These are phyloP conservation scores for Cecidostiba fungosa DNA, from an alignment of 2,888 invertebrate genomes.

Conservation along the genomic window DNA sequence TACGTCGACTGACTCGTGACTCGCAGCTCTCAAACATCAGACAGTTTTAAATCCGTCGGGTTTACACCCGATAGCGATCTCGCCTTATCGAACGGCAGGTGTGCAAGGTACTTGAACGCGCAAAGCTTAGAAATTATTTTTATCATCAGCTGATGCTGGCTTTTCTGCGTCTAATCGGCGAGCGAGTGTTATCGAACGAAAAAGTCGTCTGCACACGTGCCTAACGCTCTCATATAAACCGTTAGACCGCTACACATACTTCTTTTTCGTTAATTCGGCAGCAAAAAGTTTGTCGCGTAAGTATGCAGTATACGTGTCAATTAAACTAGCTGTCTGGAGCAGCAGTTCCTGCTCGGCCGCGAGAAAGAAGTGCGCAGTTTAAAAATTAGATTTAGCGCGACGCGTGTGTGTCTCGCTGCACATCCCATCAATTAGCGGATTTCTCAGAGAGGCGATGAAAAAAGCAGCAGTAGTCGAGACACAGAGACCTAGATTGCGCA, in stretches of 20 bases:
- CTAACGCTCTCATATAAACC: background rate
- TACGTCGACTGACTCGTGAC: background rate
- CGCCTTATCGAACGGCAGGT: background rate
- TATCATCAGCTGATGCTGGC: background rate
- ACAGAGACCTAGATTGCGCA: conserved; percentile 60
- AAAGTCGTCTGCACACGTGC: background rate
- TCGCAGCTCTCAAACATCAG: background rate
- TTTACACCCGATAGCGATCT: background rate
- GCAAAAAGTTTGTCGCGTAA: conserved; percentile 49
- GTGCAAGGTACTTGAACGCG: background rate
- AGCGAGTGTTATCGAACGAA: background rate
- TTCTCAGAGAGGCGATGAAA: conserved; percentile 60
- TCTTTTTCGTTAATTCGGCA: conserved; percentile 38
- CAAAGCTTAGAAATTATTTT: too few relatives aligned
- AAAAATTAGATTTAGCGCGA: conserved; percentile 62
- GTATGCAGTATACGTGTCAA: conserved; percentile 38
- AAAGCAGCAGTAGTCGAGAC: conserved; percentile 57
- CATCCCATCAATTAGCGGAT: conserved; percentile 62
- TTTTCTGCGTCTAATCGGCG: background rate
- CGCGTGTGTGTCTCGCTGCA: conserved; percentile 40
- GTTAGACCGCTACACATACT: background rate
- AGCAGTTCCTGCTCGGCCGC: conserved; percentile 31
- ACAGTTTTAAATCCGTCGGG: conserved; percentile 4
- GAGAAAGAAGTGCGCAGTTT: conserved; percentile 45
- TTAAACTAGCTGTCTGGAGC: conserved; percentile 28